A percentile compares a stretch with the other conserved stretches of the same genome.
Conservation (phyloP, 2,888 invertebrate species). For the Sepiola atlantica region DNA sequence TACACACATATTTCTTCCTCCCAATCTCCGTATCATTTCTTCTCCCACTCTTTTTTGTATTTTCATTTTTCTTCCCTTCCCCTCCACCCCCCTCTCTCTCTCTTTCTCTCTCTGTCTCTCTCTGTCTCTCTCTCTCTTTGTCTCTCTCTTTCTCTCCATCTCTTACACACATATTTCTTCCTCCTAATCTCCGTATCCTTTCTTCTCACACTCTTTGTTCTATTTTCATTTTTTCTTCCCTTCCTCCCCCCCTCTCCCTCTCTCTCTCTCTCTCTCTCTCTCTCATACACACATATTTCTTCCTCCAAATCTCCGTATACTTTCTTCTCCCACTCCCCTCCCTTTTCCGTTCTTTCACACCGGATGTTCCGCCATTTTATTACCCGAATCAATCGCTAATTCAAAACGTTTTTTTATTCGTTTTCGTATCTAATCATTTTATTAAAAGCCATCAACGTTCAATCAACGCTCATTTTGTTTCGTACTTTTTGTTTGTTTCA, state of each 20-base stretch:
- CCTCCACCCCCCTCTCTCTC: too few relatives aligned
- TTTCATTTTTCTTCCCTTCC: too few relatives aligned
- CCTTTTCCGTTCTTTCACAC: too few relatives aligned
- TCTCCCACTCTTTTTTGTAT: neutral
- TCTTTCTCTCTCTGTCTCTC: too few relatives aligned
- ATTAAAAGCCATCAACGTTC: neutral
- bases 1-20: neutral
- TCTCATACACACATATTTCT: neutral
- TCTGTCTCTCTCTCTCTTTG: neutral
- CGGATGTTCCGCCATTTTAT: too few relatives aligned
- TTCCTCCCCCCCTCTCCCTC: neutral
- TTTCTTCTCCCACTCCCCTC: too few relatives aligned
- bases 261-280: neutral
- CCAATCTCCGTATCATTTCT: neutral
- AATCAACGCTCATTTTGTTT: neutral
- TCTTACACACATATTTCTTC: too few relatives aligned
- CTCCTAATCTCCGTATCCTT: too few relatives aligned
- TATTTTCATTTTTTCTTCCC: neutral
- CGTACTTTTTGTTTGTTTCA: neutral
- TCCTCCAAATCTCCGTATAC: too few relatives aligned
- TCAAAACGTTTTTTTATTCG: neutral
- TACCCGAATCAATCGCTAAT: neutral
- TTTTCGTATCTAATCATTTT: neutral
- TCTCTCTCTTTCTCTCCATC: too few relatives aligned
- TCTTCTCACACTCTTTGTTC: too few relatives aligned